These are phyloP conservation scores for Eumacrocentrus americanus DNA, from an alignment of 2,888 invertebrate genomes.

Conservation along the genomic window DNA sequence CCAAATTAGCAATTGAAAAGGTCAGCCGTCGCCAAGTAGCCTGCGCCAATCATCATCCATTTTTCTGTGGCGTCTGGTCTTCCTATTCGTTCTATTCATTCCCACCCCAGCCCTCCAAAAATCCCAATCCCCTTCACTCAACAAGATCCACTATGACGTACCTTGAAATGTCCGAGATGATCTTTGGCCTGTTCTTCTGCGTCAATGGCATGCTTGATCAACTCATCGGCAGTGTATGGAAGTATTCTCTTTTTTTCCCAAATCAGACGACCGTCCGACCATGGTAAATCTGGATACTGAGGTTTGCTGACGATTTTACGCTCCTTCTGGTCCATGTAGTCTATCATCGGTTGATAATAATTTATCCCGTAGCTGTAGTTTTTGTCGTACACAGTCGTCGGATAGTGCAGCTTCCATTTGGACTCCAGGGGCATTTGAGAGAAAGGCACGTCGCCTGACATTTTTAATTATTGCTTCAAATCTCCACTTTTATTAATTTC, in stretches of 20 bases:
- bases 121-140: too few species aligned
- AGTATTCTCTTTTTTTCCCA: slow-evolving; percentile 70
- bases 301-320: slow-evolving; percentile 53
- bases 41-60: slow-evolving; percentile 40
- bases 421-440: slow-evolving; percentile 53
- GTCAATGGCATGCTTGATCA: slow-evolving; percentile 70
- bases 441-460: slow-evolving; percentile 50
- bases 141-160: slow-evolving; percentile 35
- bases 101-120: too few species aligned
- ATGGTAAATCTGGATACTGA: slow-evolving; percentile 72
- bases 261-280: slow-evolving; percentile 56
- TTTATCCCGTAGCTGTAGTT: slow-evolving; percentile 86
- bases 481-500: neutral
- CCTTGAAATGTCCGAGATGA: slow-evolving; percentile 68
- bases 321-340: slow-evolving; percentile 78
- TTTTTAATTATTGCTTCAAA: slow-evolving; percentile 34
- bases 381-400: slow-evolving; percentile 76
- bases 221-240: slow-evolving; percentile 72
- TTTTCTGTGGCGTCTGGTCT: slow-evolving; percentile 33
- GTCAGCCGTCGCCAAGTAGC: slow-evolving; percentile 54
- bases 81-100: neutral
- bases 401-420: slow-evolving; percentile 59
- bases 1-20: slow-evolving; percentile 56
- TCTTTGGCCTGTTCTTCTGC: slow-evolving; percentile 74
- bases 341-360: slow-evolving; percentile 87